Base-by-base conservation (phyloP, 2,888 invertebrate genomes). In the Metellina segmentata region DNA sequence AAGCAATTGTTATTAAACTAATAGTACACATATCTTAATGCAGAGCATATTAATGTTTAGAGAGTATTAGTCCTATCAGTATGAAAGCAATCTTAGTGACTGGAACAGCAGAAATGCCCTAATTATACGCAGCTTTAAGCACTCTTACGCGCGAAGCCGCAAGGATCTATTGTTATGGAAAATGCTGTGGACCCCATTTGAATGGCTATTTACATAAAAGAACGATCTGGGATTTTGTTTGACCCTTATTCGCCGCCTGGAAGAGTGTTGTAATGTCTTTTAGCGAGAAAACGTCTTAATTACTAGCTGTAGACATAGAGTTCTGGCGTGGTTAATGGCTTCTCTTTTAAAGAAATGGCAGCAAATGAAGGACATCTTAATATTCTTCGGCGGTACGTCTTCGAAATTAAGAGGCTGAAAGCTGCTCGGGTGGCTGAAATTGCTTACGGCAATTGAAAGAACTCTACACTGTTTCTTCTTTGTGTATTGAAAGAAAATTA, bases 201-300 rank as follows among this genome's bases (percentile, higher is more conserved):
- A 51, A 34, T 7, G n/a, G 19, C 20, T 6, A 82, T 71, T 72
- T 20, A 16, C 71, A 82, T 82, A 51, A 82, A 82, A 82, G 71
- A 82, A 71, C 20, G 51, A 82, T 82, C 52, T 61, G n/a, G 51
- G 82, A 82, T 82, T 82, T 70, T 19, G 49, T 9, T 19, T 5
- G 34, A 53, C 9, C n/a, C 53, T 5, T 34, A 61, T 53, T 20
- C 75, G 72, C 20, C 19, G 72, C 11, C 72, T 79, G 79, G 19
- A 82, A 71, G 13, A 11, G 49, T n/a, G 34, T 51, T 49, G 77
- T 51, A 51, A 77, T 19, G 19, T 51, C 77, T 16, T 53, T 53
- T 53, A 61, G 48, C 11, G 9, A 9, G 13, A 16, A 20, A 61
- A 79, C 16, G 19, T 34, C 79, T 79, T 79, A 53, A 79, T 79